Evolutionary conservation across 1,140 invertebrate species (phyloP).

Genomic region (Caenorhabditis inopinata): DNA sequence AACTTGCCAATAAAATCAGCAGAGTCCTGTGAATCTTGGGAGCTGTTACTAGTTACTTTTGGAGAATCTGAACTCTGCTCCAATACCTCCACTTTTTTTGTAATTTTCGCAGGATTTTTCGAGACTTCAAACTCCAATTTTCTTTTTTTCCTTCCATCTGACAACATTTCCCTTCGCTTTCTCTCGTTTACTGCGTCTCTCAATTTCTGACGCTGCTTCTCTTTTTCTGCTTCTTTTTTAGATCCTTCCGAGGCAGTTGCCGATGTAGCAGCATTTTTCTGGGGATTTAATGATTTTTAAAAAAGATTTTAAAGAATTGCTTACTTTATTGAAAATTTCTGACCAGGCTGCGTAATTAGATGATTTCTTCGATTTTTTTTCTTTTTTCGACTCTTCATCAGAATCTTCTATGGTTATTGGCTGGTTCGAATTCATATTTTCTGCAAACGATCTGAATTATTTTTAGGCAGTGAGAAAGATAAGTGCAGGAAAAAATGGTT

Average conservation of each 20-base stretch:
- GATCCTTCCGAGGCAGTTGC: neutral
- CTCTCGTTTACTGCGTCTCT: neutral
- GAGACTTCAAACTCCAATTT: neutral
- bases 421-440: too few relatives aligned
- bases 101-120: neutral
- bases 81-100: neutral
- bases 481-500: too few relatives aligned
- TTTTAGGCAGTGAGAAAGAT: too few relatives aligned
- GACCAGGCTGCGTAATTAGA: neutral
- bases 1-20: neutral
- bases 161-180: neutral
- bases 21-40: neutral
- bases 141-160: neutral
- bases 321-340: slow-evolving; percentile 15
- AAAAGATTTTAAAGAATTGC: neutral
- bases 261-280: neutral
- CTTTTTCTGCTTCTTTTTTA: neutral
- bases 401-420: slow-evolving; percentile 10
- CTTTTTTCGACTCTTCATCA: neutral
- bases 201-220: neutral
- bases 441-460: too few relatives aligned
- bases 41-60: too few relatives aligned
- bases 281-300: neutral
- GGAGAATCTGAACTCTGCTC: neutral
- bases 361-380: neutral